Percentiles rank a stretch among this genome's conserved stretches.
These are phyloP conservation scores for Drosophila quinaria DNA, from an alignment of 2,888 invertebrate genomes.

Conservation along the genomic window DNA sequence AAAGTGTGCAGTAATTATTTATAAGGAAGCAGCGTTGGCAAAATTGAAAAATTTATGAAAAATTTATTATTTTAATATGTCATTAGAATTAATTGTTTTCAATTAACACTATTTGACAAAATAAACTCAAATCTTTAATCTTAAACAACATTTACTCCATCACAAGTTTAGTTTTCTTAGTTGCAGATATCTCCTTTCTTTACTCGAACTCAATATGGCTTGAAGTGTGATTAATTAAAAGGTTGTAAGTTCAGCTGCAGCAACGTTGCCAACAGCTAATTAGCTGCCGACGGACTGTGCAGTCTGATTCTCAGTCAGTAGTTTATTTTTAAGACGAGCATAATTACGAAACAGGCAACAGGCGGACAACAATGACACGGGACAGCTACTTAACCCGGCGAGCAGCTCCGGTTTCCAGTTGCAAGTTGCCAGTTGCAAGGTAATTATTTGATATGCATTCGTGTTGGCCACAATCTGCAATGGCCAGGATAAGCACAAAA, in stretches of 20 bases:
- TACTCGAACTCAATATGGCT: slow-evolving; percentile 21
- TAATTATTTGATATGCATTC: slow-evolving; percentile 45
- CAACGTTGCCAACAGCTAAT: slow-evolving; percentile 26
- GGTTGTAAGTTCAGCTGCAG: slow-evolving; percentile 14
- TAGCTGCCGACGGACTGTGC: slow-evolving; percentile 34
- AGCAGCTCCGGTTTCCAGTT: slow-evolving; percentile 18
- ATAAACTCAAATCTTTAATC: background rate
- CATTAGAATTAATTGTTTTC: slow-evolving; percentile 1
- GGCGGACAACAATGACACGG: slow-evolving; percentile 4
- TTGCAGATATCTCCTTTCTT: background rate
- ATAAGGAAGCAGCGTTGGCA: slow-evolving; percentile 20
- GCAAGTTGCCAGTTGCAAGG: slow-evolving; percentile 18
- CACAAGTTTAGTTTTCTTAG: background rate
- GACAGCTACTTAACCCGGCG: slow-evolving; percentile 21
- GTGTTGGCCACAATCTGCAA: slow-evolving; percentile 13
- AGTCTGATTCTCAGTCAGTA: slow-evolving; percentile 31
- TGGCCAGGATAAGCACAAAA: slow-evolving; percentile 6
- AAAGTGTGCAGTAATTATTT: slow-evolving; percentile 41
- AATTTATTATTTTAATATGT: background rate
- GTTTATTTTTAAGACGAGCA: slow-evolving; percentile 65
- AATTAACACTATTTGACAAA: no score
- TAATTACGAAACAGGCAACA: slow-evolving; percentile 61
- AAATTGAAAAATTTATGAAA: slow-evolving; percentile 10
- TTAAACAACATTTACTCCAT: background rate
- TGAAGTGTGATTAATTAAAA: slow-evolving; percentile 47